Evolutionary conservation across 2,888 invertebrate species (phyloP), one percentile per base, ranked within the genome.

Genomic region (Fragum fragum): DNA sequence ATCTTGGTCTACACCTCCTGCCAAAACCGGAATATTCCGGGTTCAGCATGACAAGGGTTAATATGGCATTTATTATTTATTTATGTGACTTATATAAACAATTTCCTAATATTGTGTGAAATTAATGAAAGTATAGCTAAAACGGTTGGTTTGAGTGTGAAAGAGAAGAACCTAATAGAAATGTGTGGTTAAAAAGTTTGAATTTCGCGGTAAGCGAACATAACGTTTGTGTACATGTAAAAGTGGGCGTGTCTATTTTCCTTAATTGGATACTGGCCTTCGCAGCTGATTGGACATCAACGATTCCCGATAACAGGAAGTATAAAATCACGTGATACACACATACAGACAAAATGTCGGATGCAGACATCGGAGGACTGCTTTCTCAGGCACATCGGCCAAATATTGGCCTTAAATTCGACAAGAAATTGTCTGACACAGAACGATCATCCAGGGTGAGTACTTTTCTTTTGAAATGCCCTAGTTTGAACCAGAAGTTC

Each of bases 321-420:
- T 95, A 75, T 94, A 47, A 88, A 93, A 85, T 90, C 91, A 91
- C 91, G 90, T 91, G 91, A 89, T 83, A 69, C 66, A 28, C 52
- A 81, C 77, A 73, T 81, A 32, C 39, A 88, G 87, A 79, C 91
- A 91, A 91, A 90, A 91, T 91, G 91, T 91, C 91, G 91, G 91
- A 90, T 63, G 89, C 85, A 86, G 90, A 88, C 83, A 87, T 87
- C 61, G 61, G 61, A 36, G 89, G 88, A 26, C 66, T 90, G 68
- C 80, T 91, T 52, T 88, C 89, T 32, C 85, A 87, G 76, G 83
- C 87, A 32, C 86, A 88, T 66, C 82, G 88, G 78, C 89, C 89
- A 68, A 88, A 83, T 81, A 84, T 87, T 73, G 85, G 90, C 68
- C 79, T 88, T 69, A 90, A 90, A 80, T 89, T 90, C 73, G 91